phyloP scores from a whole-genome alignment of 2,113 vertebrate genomes.

The Theropithecus gelada region DNA sequence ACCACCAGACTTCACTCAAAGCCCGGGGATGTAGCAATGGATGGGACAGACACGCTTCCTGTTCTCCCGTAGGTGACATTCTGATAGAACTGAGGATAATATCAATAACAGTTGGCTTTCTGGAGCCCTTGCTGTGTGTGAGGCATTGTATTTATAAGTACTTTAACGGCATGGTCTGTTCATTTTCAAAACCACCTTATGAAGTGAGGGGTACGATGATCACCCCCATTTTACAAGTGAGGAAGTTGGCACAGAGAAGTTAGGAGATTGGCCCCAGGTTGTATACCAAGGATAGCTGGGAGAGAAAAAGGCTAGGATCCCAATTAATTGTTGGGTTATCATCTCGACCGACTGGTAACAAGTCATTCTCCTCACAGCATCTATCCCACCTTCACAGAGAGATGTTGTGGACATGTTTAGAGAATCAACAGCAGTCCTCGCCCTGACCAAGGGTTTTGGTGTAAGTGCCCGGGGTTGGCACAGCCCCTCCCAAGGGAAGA shows the following conservation, averaged over 20 bases:
- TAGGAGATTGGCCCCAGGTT: background rate
- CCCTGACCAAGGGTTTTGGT: no score
- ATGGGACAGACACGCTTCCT: fast-evolving
- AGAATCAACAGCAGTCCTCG: background rate
- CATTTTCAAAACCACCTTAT: background rate
- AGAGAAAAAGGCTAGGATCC: background rate
- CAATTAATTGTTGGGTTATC: no score
- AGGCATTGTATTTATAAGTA: fast-evolving
- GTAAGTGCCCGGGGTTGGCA: background rate
- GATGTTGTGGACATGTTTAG: fast-evolving
- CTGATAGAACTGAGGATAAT: background rate
- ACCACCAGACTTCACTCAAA: no score
- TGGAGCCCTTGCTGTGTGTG: fast-evolving
- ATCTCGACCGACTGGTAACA: fast-evolving
- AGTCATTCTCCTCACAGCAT: background rate
- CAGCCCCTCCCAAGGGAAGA: background rate
- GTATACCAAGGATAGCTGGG: background rate
- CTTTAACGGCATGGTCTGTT: fast-evolving
- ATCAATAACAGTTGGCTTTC: fast-evolving
- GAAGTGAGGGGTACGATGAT: fast-evolving
- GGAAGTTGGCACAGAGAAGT: background rate
- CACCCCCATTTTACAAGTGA: background rate
- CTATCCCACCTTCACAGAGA: background rate
- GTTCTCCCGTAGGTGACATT: background rate
- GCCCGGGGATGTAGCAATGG: fast-evolving